Conservation (phyloP, 2,113 vertebrate species). For the Lontra canadensis region DNA sequence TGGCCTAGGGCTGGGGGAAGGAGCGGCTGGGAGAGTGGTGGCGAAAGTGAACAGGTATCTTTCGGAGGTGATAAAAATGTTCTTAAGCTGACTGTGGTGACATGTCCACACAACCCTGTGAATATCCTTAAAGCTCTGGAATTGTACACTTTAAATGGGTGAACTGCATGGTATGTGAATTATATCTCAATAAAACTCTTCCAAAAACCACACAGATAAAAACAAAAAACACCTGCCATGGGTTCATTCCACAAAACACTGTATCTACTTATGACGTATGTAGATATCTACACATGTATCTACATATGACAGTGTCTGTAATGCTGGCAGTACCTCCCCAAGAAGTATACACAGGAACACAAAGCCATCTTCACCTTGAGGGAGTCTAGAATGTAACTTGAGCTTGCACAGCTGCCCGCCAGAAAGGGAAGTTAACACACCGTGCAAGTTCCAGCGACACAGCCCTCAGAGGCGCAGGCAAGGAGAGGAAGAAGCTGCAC, state of each 20-base stretch:
- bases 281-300: too few species aligned
- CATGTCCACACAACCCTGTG: background rate
- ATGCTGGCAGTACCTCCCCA: background rate
- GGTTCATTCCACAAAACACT: background rate
- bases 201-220: background rate
- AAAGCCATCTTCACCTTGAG: background rate
- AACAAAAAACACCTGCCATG: background rate
- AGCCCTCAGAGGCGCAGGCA: background rate
- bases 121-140: background rate
- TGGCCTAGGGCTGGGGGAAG: background rate
- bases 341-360: background rate
- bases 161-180: background rate
- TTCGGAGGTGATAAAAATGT: background rate
- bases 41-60: background rate
- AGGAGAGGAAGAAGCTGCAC: background rate
- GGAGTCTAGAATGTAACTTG: background rate
- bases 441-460: background rate
- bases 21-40: background rate
- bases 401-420: background rate
- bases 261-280: background rate
- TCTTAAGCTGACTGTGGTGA: background rate
- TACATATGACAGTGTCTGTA: background rate
- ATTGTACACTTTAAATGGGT: background rate
- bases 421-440: background rate
- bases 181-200: background rate